Base-by-base conservation (phyloP, 2,888 invertebrate species). In the Cyclophora punctaria region DNA sequence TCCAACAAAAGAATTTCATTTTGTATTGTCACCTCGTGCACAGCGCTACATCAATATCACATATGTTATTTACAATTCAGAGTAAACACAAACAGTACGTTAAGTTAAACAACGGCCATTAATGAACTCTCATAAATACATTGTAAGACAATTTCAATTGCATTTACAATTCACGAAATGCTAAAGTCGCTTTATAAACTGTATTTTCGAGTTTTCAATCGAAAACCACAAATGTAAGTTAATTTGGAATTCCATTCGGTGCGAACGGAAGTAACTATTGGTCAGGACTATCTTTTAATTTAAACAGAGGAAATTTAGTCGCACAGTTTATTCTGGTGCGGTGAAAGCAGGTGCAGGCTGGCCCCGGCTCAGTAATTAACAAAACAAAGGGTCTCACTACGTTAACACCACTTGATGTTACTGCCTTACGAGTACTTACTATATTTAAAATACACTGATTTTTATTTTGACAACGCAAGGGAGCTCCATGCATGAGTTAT, bases 361-460 rank as follows among this genome's bases (percentile, higher is more conserved):
- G 74, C 69, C 71, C 67, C 69, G 70, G 73, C 73, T 67, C 71
- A 70, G 79, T 81, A 83, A 82, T 82, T 83, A 83, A 82, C 80
- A 79, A 80, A 80, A 82, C 81, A 81, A 81, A 80, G 75, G 75
- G 75, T 73, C 77, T 75, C 78, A 73, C 73, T 69, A 70, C 76
- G 74, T 75, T 74, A 77, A 74, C 71, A 75, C 74, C 71, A 75
- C 77, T 78, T 73, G 73, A 75, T 75, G 76, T 67, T 71, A 71
- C 73, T 71, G 70, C 69, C 70, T 73, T 20, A 20, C 20, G 20
- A 20, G 20, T 20, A 20, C 20, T 20, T 20, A 68, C 70, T 71
- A 78, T 75, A 77, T 75, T 76, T 72, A 73, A 73, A 77, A 70
- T 63, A 62, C 62, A 64, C 58, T 62, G 66, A 71, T 72, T 71